Evolutionary conservation across 2,888 invertebrate genomes (phyloP).

Genomic region (Psylliodes chrysocephalus): DNA sequence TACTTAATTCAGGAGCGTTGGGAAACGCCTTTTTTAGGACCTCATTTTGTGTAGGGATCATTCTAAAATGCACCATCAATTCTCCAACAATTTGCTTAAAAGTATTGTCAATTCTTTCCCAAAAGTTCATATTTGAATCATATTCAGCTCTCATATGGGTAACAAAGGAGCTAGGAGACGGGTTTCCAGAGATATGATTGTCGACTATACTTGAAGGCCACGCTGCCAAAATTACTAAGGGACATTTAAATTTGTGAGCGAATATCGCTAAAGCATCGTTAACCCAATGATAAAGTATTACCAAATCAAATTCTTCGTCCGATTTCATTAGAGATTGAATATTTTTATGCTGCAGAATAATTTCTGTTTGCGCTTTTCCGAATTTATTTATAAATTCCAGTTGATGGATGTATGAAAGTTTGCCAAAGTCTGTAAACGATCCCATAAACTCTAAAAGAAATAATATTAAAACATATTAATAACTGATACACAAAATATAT

Average conservation of each 20-base stretch:
- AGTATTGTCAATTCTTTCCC: conserved; percentile 67
- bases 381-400: background rate
- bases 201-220: conserved; percentile 22
- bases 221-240: conserved; percentile 21
- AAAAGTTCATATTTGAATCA: conserved; percentile 64
- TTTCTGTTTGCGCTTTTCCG: background rate
- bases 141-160: conserved; percentile 63
- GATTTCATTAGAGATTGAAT: conserved; percentile 51
- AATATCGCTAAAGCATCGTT: conserved; percentile 47
- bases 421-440: background rate
- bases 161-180: conserved; percentile 65
- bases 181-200: conserved; percentile 64
- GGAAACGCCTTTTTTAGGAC: conserved; percentile 50
- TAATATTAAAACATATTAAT: too few species aligned
- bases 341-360: conserved; percentile 25
- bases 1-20: conserved; percentile 45
- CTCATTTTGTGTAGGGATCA: conserved; percentile 39
- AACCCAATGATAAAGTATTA: conserved; percentile 52
- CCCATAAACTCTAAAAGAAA: too few species aligned
- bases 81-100: conserved; percentile 46
- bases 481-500: too few species aligned
- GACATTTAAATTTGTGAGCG: conserved; percentile 34
- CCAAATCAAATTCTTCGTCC: conserved; percentile 51
- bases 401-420: background rate
- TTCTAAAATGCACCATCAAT: conserved; percentile 20